These are phyloP conservation scores for Vultur gryphus DNA, from an alignment of 2,797 vertebrate genomes.

Conservation along the genomic window DNA sequence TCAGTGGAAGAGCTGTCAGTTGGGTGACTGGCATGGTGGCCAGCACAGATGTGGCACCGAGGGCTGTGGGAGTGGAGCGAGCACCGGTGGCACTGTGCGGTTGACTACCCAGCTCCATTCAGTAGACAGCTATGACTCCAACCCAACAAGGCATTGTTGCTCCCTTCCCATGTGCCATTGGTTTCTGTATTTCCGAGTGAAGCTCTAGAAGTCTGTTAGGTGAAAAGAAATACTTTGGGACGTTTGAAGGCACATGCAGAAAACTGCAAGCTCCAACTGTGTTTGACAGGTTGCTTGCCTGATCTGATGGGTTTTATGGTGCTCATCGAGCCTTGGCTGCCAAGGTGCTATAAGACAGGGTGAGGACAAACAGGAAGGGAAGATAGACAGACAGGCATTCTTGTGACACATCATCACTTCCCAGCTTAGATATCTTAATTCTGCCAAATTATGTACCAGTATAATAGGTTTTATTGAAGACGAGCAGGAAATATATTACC, in stretches of 20 bases:
- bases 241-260: background rate
- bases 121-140: background rate
- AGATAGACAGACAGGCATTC: background rate
- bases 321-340: background rate
- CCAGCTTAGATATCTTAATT: background rate
- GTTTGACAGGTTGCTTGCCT: background rate
- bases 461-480: background rate
- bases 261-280: background rate
- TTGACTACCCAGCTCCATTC: background rate
- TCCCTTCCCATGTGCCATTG: background rate
- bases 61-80: background rate
- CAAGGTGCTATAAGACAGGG: background rate
- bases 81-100: background rate
- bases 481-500: background rate
- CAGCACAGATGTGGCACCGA: accelerated
- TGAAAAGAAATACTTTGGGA: background rate
- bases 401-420: background rate
- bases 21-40: background rate
- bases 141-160: background rate
- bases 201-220: background rate
- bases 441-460: background rate
- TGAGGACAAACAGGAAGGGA: background rate
- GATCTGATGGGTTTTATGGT: background rate
- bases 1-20: background rate
- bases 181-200: background rate